Evolutionary conservation across 1,140 invertebrate genomes (phyloP).

Genomic region (Drosophila pseudoobscura): DNA sequence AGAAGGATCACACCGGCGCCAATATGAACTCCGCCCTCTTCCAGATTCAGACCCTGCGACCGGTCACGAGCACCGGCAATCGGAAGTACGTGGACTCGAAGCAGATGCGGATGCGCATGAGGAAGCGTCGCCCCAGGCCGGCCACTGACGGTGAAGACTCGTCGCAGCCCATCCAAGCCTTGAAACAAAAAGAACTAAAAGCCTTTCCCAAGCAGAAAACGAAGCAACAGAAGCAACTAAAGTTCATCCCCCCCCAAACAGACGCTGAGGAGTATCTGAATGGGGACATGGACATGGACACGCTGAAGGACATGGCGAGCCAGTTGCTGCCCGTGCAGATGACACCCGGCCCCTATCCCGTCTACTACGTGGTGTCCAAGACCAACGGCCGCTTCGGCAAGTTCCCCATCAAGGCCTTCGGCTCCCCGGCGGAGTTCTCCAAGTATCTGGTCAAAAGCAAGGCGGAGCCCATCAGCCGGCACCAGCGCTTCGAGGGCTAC

Average conservation of each 20-base stretch:
- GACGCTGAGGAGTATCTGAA: constrained; percentile 10
- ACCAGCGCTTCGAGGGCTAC: constrained; percentile 51
- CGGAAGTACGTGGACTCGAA: constrained; percentile 62
- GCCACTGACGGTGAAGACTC: constrained; percentile 63
- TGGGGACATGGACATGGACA: neutral
- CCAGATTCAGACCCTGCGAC: constrained; percentile 68
- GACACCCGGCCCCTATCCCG: constrained; percentile 73
- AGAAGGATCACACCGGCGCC: constrained; percentile 56
- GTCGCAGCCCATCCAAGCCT: constrained; percentile 38
- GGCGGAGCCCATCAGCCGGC: constrained; percentile 60
- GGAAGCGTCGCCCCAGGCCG: constrained; percentile 45
- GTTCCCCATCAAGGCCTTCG: constrained; percentile 74
- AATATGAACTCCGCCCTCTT: constrained; percentile 72
- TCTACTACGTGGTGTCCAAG: constrained; percentile 77
- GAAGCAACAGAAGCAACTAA: constrained; percentile 75
- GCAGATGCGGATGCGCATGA: constrained; percentile 68
- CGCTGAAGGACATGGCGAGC: constrained; percentile 9
- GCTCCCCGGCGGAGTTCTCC: constrained; percentile 62
- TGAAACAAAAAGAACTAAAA: constrained; percentile 75
- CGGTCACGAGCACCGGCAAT: constrained; percentile 35
- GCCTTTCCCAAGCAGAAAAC: constrained; percentile 74
- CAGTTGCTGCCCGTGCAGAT: constrained; percentile 65
- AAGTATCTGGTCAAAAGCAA: constrained; percentile 77
- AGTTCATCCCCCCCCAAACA: constrained; percentile 52
- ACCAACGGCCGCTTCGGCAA: constrained; percentile 80